Base-by-base conservation (phyloP, 2,113 vertebrate species). In the Motacilla alba region DNA sequence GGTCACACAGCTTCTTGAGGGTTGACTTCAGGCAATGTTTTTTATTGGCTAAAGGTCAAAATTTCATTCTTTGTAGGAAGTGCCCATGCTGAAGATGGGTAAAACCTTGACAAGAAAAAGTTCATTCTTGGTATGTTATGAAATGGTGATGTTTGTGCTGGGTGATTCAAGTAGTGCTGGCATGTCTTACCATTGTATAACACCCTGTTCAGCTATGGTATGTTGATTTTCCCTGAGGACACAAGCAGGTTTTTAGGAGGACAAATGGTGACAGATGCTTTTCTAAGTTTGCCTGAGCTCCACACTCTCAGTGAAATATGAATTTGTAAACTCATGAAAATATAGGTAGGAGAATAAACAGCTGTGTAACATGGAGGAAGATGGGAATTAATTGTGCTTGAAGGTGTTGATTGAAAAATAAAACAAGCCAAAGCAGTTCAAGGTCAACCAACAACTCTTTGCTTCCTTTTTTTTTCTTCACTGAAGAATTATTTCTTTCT, bases 191-290 rank as follows among this genome's bases (percentile, higher is more conserved):
- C 7, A 5, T 49, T 0, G 0, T 59, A 21, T 50, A 20, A 39
- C 0, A 1, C 5, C 3, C 11, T 1, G 43, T 89, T 76, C 20
- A 47, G 7, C 53, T 11, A 4, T 2, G 0, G 2, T 13, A 3
- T 56, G 24, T 31, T 86, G 49, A 6, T 73, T 83, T 81, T 74
- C 66, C 14, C 15, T 76, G 58, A 62, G n/a, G 10, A 23, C 1
- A 3, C 2, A 58, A 66, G 9, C 10, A 55, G 20, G 12, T 24
- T 79, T 63, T 75, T 37, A 67, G 47, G 44, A 73, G 22, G 33
- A 27, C 1, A 56, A 76, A 72, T 62, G 9, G 13, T n/a, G 33
- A 49, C 3, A 44, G 27, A 26, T 69, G 11, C 2, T 82, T 76
- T 74, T 33, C 19, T n/a, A 68, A 39, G n/a, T 52, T 81, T 52